A percentile compares a stretch with the other conserved stretches of the same genome.
These are phyloP conservation scores for Trichechus manatus DNA, from an alignment of 2,113 vertebrate genomes.

Conservation along the genomic window DNA sequence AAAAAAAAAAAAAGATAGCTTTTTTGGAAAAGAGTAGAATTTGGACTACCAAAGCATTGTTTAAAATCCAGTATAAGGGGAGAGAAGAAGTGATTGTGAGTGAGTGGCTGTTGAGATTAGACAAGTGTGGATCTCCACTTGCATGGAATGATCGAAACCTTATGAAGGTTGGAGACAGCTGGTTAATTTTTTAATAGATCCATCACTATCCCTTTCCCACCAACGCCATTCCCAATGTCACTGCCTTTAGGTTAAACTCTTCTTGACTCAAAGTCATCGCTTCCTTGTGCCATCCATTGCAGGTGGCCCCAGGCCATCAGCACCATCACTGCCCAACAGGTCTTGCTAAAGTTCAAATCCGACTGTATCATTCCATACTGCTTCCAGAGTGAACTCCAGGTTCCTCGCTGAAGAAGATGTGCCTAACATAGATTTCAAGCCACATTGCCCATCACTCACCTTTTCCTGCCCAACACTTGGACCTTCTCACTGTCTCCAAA, in stretches of 20 bases:
- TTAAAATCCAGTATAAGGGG: background rate
- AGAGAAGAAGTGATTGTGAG: background rate
- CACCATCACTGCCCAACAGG: no score
- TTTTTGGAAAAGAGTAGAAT: background rate
- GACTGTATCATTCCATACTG: fast-evolving
- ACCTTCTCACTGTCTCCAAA: background rate
- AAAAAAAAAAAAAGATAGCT: background rate
- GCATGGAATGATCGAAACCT: no score
- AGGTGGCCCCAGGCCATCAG: background rate
- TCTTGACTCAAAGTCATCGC: background rate
- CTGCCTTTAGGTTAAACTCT: background rate
- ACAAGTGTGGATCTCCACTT: fast-evolving
- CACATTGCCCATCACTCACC: no score
- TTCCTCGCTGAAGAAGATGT: background rate
- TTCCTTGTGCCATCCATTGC: fast-evolving
- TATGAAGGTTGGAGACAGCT: background rate
- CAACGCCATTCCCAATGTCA: background rate
- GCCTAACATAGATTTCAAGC: background rate
- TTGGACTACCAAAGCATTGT: background rate
- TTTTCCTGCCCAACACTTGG: background rate
- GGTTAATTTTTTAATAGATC: background rate
- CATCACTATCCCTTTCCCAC: background rate
- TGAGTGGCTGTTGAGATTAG: background rate
- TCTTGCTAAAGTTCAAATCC: background rate
- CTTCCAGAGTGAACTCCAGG: background rate